Evolutionary conservation across 2,797 vertebrate genomes (phyloP), one percentile per base, ranked within the genome.

Genomic region (Chiloscyllium punctatum): DNA sequence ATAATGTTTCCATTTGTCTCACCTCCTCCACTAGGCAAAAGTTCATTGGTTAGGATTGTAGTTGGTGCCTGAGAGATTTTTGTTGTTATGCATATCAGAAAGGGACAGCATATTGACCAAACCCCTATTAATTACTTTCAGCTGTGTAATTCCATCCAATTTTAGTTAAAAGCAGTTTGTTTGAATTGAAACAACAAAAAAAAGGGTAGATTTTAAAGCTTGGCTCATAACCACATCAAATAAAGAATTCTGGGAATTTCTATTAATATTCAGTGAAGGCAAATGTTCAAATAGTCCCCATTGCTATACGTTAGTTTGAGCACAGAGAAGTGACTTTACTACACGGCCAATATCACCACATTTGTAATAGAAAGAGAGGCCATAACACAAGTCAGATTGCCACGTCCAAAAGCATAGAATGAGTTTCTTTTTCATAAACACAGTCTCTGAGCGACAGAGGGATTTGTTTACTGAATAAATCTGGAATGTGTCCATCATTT

Each of bases 401-500:
- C 57, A 37, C 62, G 23, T 18, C 8, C 18, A 42, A 51, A 48
- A 92, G 25, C 62, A 21, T 23, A 68, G 62, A 42, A 42, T 18
- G 53, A 21, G 9, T 62, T 62, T 13, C 86, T 92, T 57, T 84
- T 92, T 92, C 42, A n/a, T 92, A 42, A 92, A 92, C 25, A 21
- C 62, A 42, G 90, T 69, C 62, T 69, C 62, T 42, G 62, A 92
- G 57, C 66, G 90, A 42, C 82, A 48, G 82, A 84, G 42, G 82
- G 66, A 92, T 66, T 92, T 92, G 90, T 92, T 92, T 92, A 68
- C 66, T 69, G 90, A 92, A n/a, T n/a, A 25, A 92, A 69, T 23
- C 62, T 42, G 62, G 90, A 92, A 66, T 69, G 62, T 91, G 53
- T 68, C 62, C 90, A 92, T 37, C 68, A 69, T 92, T 92, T 92